Evolutionary conservation across 2,888 invertebrate species (phyloP).

Genomic region (Biston betularia): DNA sequence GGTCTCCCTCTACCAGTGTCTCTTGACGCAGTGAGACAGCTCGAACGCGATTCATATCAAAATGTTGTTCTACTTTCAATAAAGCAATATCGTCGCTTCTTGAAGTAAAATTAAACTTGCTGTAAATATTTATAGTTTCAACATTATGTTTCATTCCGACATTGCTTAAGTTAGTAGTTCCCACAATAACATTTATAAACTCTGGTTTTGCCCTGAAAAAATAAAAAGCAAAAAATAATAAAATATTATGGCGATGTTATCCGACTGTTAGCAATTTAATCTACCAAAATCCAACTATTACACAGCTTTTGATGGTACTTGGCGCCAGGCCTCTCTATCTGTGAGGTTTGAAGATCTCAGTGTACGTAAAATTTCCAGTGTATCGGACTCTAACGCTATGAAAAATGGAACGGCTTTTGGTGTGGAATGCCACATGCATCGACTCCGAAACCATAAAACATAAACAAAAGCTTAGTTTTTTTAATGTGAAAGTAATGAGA

Average conservation of each 20-base stretch:
- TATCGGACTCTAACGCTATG: too few relatives aligned
- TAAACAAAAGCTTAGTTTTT: too few relatives aligned
- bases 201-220: conserved; percentile 64
- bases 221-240: background rate
- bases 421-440: too few relatives aligned
- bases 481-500: too few relatives aligned
- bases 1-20: conserved; percentile 63
- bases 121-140: conserved; percentile 57
- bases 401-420: too few relatives aligned
- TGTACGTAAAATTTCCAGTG: too few relatives aligned
- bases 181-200: conserved; percentile 67
- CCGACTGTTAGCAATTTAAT: too few relatives aligned
- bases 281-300: too few relatives aligned
- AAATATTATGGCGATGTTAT: background rate
- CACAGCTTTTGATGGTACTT: too few relatives aligned
- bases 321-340: too few relatives aligned
- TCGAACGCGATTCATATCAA: conserved; percentile 57
- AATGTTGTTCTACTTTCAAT: conserved; percentile 58
- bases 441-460: too few relatives aligned
- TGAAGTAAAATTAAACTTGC: conserved; percentile 57
- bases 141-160: conserved; percentile 62
- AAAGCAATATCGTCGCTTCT: conserved; percentile 73
- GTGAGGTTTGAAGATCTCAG: too few relatives aligned
- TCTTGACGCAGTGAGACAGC: conserved; percentile 55
- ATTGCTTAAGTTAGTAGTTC: conserved; percentile 68